phyloP scores from a whole-genome alignment of 2,888 invertebrate species.

The Rotaria magnacalcarata region DNA sequence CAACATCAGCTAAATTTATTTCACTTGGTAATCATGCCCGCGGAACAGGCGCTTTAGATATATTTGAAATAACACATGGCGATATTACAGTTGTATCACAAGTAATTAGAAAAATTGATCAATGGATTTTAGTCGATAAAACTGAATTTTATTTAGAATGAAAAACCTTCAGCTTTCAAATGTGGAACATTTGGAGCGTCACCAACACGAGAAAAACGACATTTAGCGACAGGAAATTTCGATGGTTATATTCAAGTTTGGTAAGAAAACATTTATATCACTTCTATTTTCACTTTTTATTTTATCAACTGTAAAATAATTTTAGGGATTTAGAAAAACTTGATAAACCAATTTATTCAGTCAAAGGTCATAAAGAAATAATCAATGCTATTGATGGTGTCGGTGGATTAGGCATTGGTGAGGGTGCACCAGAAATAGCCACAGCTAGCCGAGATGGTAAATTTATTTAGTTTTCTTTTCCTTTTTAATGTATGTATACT shows the following conservation, averaged over 20 bases:
- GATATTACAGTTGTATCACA: slow-evolving; percentile 66
- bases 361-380: slow-evolving; percentile 74
- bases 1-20: slow-evolving; percentile 85
- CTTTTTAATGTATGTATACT: neutral
- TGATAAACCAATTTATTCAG: slow-evolving; percentile 65
- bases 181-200: slow-evolving; percentile 89
- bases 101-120: slow-evolving; percentile 51
- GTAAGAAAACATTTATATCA: neutral
- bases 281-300: slow-evolving; percentile 50
- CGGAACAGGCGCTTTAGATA: slow-evolving; percentile 77
- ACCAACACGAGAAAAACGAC: slow-evolving; percentile 67
- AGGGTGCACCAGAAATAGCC: slow-evolving; percentile 88
- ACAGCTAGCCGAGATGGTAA: slow-evolving; percentile 86
- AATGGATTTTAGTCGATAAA: too few species aligned
- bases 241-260: slow-evolving; percentile 63
- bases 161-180: slow-evolving; percentile 78
- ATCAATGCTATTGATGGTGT: slow-evolving; percentile 86
- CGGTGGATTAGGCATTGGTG: slow-evolving; percentile 74
- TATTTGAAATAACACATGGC: slow-evolving; percentile 65
- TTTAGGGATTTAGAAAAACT: slow-evolving; percentile 47
- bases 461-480: slow-evolving; percentile 42
- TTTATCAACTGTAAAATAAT: slow-evolving; percentile 49
- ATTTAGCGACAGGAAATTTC: slow-evolving; percentile 84
- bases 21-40: slow-evolving; percentile 78
- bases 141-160: slow-evolving; percentile 61